Evolutionary conservation across 2,797 vertebrate species (phyloP), one percentile per base, ranked within the genome.

Genomic region (Ispidina picta): DNA sequence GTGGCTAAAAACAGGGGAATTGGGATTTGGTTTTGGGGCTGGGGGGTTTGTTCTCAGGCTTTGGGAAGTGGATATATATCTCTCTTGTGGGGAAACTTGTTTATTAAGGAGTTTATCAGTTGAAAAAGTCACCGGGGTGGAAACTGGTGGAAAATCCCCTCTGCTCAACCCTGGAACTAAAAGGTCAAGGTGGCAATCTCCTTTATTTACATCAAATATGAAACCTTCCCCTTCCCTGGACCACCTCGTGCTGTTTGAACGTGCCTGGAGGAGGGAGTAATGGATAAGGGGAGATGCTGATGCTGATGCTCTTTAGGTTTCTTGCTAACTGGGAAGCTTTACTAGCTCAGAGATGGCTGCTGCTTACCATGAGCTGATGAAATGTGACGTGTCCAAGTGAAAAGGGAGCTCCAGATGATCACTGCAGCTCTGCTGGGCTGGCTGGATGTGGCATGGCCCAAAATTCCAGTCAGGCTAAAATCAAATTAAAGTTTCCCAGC

Each of bases 401-500:
- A 12, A 66, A 86, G 83, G 43, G 91, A 86, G 56, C 43, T 76
- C 8, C 37, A 81, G 78, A 80, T 86, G 33, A n/a, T 80, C 63
- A 3, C 66, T 74, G 74, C 91, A 95, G 80, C 94, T 72, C 75
- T 21, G 76, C 60, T 73, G 28, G 25, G 72, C 83, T 92, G 87
- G 21, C 74, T 70, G 37, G 87, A 81, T 75, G 73, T 73, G 51
- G 77, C 85, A 79, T 29, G 23, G 60, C 89, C 92, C 92, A 33
- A 52, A 76, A 77, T 80, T 82, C 91, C 39, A 64, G 71, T 28
- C 77, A 76, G 91, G 74, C 74, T 74, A 79, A 92, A 95, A 95
- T 94, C 89, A 91, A 96, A 96, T 95, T 95, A 91, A 95, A 91
- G 65, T 88, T 91, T 88, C 90, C 54, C 95, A 93, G 95, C 71